phyloP scores from a whole-genome alignment of 2,888 invertebrate species.

The Trachelus stipa region DNA sequence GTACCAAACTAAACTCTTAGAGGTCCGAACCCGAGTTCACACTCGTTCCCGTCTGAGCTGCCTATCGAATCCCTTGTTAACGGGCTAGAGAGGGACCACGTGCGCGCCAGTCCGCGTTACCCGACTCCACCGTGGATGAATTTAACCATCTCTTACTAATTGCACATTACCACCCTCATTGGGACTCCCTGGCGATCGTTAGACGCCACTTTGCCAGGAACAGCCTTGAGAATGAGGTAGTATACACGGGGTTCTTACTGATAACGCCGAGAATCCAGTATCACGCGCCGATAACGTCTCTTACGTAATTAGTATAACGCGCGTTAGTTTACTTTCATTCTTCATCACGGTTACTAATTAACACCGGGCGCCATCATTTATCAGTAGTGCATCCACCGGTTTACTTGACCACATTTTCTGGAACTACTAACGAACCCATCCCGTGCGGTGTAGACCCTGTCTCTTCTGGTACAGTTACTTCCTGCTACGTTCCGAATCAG shows the following conservation, averaged over 20 bases:
- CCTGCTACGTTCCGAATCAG: not conserved
- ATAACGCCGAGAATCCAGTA: not conserved
- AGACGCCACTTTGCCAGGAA: not conserved
- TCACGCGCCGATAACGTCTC: not conserved
- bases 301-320: not conserved
- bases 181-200: not conserved
- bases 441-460: not conserved
- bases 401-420: not conserved
- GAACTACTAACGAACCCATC: not conserved
- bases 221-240: not conserved
- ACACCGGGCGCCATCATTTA: not conserved
- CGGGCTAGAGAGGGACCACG: not conserved
- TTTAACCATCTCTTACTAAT: constrained; percentile 6
- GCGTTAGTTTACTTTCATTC: not conserved
- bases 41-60: constrained; percentile 37
- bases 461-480: not conserved
- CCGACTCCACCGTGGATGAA: not conserved
- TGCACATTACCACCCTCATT: constrained; percentile 5
- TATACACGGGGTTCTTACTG: not conserved
- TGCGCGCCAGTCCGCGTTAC: constrained; percentile 4
- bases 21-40: constrained; percentile 49
- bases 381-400: not conserved
- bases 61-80: constrained; percentile 6
- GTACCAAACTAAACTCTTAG: constrained; percentile 64
- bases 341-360: not conserved